A percentile compares a stretch with the other conserved stretches of the same genome.
These are phyloP conservation scores for Proales similis DNA, from an alignment of 1,140 invertebrate species.

Conservation along the genomic window DNA sequence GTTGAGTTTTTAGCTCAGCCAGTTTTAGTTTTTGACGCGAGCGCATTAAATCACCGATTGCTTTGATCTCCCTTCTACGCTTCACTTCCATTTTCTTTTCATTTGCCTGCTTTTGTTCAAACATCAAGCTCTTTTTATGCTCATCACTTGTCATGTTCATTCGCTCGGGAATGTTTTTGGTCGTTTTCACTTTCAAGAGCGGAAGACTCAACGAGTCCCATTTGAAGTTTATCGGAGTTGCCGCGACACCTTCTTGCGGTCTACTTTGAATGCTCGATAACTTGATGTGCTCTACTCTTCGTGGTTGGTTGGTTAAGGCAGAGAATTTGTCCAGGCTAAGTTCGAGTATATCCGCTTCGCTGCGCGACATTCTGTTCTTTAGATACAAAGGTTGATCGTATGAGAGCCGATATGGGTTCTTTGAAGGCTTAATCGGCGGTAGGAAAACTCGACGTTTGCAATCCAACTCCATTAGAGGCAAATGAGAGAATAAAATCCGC, in stretches of 20 bases:
- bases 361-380: too few relatives aligned
- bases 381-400: too few relatives aligned
- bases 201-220: too few relatives aligned
- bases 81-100: conserved; percentile 31
- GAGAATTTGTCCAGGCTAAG: conserved; percentile 14
- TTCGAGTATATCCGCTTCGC: conserved; percentile 6
- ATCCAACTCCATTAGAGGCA: too few relatives aligned
- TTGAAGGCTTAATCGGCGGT: conserved; percentile 7
- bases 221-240: conserved; percentile 13
- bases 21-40: conserved; percentile 12
- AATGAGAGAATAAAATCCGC: too few relatives aligned
- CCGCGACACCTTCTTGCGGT: background rate
- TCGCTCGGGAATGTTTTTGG: conserved; percentile 13
- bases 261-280: background rate
- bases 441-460: too few relatives aligned
- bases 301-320: conserved; percentile 1
- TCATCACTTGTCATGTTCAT: conserved; percentile 11
- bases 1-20: conserved; percentile 1
- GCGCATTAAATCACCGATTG: background rate
- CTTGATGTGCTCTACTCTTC: conserved; percentile 15
- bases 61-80: background rate
- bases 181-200: too few relatives aligned
- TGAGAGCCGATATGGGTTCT: too few relatives aligned
- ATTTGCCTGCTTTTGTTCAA: conserved; percentile 28
- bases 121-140: conserved; percentile 17